Conservation (phyloP, 2,113 vertebrate genomes). For the Tursiops truncatus region DNA sequence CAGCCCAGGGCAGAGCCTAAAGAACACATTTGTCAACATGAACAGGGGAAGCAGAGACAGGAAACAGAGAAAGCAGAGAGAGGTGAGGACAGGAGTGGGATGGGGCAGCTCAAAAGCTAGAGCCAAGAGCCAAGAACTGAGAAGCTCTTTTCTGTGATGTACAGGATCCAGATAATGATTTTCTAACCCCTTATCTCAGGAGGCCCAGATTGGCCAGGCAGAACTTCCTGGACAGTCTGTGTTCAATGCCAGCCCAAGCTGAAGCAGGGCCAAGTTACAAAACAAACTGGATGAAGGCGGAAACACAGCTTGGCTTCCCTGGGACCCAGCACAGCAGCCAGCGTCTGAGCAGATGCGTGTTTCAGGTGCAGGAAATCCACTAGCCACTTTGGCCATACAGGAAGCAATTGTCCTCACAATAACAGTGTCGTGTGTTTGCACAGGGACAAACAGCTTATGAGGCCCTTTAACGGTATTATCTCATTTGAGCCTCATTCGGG, state of each 20-base stretch:
- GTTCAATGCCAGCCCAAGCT: background rate
- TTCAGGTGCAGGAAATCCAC: conserved; percentile 49
- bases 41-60: background rate
- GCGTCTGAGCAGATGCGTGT: background rate
- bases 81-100: background rate
- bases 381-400: conserved; percentile 61
- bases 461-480: conserved; percentile 13
- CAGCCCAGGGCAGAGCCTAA: background rate
- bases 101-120: background rate
- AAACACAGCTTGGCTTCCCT: conserved; percentile 28
- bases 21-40: background rate
- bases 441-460: conserved; percentile 40
- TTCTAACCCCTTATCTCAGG: conserved; percentile 38
- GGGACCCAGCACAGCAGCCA: background rate
- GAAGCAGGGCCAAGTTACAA: conserved; percentile 50
- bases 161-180: conserved; percentile 33
- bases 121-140: conserved; percentile 7
- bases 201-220: conserved; percentile 17
- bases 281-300: conserved; percentile 44
- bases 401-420: conserved; percentile 61
- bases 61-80: conserved; percentile 22
- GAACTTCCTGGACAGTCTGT: conserved; percentile 29
- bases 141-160: conserved; percentile 29
- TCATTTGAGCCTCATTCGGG: conserved; percentile 23
- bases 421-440: conserved; percentile 57